phyloP scores from a whole-genome alignment of 1,140 invertebrate species.

The Wasmannia auropunctata region DNA sequence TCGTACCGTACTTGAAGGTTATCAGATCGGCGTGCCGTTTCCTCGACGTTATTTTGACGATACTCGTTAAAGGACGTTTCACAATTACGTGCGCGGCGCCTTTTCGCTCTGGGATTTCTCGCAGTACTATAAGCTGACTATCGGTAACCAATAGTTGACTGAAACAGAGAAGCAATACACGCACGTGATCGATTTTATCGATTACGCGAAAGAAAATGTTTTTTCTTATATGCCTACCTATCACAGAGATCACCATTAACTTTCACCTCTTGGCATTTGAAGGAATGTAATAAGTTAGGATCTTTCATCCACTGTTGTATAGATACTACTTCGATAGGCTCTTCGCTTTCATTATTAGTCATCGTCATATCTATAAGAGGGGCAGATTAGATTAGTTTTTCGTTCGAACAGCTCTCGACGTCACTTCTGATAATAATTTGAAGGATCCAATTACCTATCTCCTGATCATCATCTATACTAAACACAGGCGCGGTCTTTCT shows the following conservation, averaged over 20 bases:
- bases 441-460: constrained; percentile 81
- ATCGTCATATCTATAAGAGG: constrained; percentile 80
- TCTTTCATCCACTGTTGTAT: constrained; percentile 93
- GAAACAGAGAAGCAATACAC: constrained; percentile 66
- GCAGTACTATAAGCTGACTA: constrained; percentile 94
- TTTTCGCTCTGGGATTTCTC: constrained; percentile 91
- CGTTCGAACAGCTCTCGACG: background rate
- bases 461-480: constrained; percentile 97
- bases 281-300: constrained; percentile 93
- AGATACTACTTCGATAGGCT: constrained; percentile 89
- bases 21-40: constrained; percentile 97
- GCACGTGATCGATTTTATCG: background rate
- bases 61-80: constrained; percentile 93
- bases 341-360: constrained; percentile 86
- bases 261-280: constrained; percentile 96
- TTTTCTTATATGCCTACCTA: constrained; percentile 84
- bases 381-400: background rate
- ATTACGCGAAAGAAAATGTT: background rate
- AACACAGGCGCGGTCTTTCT: constrained; percentile 96
- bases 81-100: constrained; percentile 94
- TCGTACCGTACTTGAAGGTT: constrained; percentile 96
- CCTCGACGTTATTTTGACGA: constrained; percentile 98
- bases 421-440: background rate
- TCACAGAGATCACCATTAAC: constrained; percentile 94
- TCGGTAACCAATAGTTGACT: constrained; percentile 95